A percentile compares a stretch with the other conserved stretches of the same genome.
Conservation (phyloP, 2,888 invertebrate genomes). For the Tipula vernalis region DNA sequence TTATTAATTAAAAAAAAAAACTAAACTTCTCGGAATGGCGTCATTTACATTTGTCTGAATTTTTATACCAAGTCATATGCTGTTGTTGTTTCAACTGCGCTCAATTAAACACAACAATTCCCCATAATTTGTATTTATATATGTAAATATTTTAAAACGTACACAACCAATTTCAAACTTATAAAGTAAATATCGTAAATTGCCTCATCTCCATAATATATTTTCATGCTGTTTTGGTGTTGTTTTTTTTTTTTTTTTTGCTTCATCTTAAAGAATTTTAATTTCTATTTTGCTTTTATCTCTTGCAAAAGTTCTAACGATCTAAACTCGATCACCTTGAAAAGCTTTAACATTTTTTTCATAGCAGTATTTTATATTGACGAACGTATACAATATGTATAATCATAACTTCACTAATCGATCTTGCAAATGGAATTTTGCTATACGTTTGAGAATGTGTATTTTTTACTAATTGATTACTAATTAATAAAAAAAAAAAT, state of each 20-base stretch:
- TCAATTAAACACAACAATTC: neutral
- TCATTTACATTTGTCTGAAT: neutral
- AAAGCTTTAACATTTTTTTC: neutral
- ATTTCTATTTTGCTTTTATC: neutral
- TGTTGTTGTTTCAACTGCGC: neutral
- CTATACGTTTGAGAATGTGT: neutral
- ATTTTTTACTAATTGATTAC: neutral
- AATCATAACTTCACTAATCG: neutral
- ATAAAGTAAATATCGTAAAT: neutral
- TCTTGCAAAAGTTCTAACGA: neutral
- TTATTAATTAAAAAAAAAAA: no score
- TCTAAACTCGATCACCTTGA: constrained; percentile 4
- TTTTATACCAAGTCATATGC: neutral
- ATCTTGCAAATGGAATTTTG: neutral
- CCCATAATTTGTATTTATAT: neutral
- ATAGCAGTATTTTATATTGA: neutral
- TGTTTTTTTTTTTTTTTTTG: no score
- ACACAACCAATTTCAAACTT: neutral
- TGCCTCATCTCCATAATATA: neutral
- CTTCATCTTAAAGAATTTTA: neutral
- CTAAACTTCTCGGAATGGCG: neutral
- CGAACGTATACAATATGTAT: neutral
- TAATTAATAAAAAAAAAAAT: neutral
- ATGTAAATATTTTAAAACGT: neutral
- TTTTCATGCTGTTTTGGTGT: neutral